Evolutionary conservation across 2,113 vertebrate genomes (phyloP).

Genomic region (Cebidichthys violaceus): DNA sequence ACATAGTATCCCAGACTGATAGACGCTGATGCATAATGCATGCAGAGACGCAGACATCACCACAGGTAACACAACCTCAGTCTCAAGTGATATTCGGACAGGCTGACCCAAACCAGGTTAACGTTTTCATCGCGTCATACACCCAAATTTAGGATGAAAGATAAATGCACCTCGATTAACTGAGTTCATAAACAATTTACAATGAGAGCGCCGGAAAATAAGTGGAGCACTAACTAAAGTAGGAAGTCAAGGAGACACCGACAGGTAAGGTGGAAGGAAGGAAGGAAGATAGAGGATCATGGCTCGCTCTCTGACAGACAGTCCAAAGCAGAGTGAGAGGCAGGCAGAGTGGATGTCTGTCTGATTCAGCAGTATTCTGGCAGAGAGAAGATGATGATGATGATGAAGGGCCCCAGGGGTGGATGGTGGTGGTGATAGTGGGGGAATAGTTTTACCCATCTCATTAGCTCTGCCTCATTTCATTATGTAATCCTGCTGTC

Average conservation of each 20-base stretch:
- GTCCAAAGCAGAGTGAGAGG: slow-evolving; percentile 64
- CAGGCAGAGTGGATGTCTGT: slow-evolving; percentile 55
- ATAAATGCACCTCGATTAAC: background rate
- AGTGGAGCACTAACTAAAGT: background rate
- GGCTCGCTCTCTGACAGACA: slow-evolving; percentile 62
- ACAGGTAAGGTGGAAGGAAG: slow-evolving; percentile 40
- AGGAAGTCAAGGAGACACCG: slow-evolving; percentile 13
- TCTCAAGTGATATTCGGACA: slow-evolving; percentile 3
- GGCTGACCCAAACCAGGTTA: background rate
- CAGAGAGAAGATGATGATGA: slow-evolving; percentile 57
- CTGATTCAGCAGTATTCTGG: slow-evolving; percentile 77
- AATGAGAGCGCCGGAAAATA: slow-evolving; percentile 8
- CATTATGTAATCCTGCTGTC: slow-evolving; percentile 71
- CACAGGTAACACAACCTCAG: slow-evolving; percentile 21
- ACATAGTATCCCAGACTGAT: slow-evolving; percentile 7
- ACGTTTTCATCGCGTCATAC: background rate
- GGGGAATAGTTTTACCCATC: slow-evolving; percentile 64
- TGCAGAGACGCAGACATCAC: slow-evolving; percentile 6
- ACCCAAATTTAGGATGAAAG: background rate
- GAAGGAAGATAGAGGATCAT: slow-evolving; percentile 32
- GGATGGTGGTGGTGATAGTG: slow-evolving; percentile 26
- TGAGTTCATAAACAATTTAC: slow-evolving; percentile 17
- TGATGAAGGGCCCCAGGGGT: slow-evolving; percentile 53
- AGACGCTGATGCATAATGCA: slow-evolving; percentile 22
- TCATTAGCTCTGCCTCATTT: slow-evolving; percentile 79